Evolutionary conservation across 2,888 invertebrate genomes (phyloP), one percentile per base, ranked within the genome.

Genomic region (Acanthosepion pharaonis): DNA sequence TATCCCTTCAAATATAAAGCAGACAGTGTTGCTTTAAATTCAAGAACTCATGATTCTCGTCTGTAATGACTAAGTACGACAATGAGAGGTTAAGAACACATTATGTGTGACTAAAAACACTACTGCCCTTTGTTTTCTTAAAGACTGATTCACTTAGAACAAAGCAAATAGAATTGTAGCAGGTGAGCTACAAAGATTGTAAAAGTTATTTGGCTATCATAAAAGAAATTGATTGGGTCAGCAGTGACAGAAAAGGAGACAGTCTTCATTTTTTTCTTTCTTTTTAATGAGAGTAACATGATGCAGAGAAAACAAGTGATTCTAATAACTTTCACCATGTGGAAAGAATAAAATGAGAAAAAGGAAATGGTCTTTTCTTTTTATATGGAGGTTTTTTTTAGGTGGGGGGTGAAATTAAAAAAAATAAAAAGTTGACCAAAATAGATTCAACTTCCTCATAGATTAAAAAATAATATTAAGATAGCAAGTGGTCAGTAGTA

Each of bases 41-140:
- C n/a, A 78, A 78, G 15, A 78, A 78, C 78, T 18, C n/a, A 15
- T n/a, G 78, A 78, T n/a, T 78, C n/a, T 78, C 4, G 11, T 78
- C n/a, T 78, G n/a, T n/a, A 78, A 78, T n/a, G n/a, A 78, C n/a
- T n/a, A 78, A 78, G 78, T 78, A 78, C 78, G n/a, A 78, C n/a
- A 78, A 78, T 78, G 11, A 78, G 9, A 78, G n/a, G 78, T n/a
- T 42, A n/a, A 78, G 78, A 78, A 78, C n/a, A 78, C n/a, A 78
- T 64, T 64, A n/a, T 78, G 78, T 33, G n/a, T n/a, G n/a, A 78
- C 78, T 33, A 33, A 78, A 78, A 64, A 78, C 78, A 78, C n/a
- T 11, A n/a, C n/a, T n/a, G n/a, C n/a, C 78, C n/a, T 78, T 78
- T 33, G 78, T 78, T 78, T 78, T 78, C n/a, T n/a, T 33, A 59